Conservation (phyloP, 2,113 vertebrate genomes). For the Austrofundulus limnaeus region DNA sequence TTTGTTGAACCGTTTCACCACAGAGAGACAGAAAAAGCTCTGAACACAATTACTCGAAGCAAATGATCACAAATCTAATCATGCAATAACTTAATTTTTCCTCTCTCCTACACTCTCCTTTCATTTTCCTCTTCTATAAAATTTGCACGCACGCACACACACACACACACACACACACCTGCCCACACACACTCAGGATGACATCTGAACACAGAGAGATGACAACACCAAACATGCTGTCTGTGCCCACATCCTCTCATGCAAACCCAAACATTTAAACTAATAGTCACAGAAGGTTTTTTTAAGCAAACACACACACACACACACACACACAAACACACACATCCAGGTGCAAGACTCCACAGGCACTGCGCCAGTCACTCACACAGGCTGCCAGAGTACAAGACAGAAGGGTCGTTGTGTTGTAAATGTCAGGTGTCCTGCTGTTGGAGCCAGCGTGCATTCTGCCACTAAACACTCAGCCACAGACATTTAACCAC, state of each 20-base stretch:
- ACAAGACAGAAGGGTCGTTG: constrained; percentile 61
- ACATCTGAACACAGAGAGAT: constrained; percentile 16
- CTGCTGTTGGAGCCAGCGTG: constrained; percentile 55
- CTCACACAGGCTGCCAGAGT: constrained; percentile 47
- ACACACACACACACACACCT: too few relatives aligned
- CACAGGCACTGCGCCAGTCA: constrained; percentile 52
- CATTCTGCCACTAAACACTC: constrained; percentile 46
- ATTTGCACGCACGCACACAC: not conserved
- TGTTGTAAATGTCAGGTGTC: constrained; percentile 72
- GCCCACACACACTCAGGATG: constrained; percentile 11
- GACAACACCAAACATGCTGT: constrained; percentile 17
- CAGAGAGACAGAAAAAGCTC: constrained; percentile 1
- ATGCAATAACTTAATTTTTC: constrained; percentile 25
- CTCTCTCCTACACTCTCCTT: constrained; percentile 8
- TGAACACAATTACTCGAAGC: constrained; percentile 10
- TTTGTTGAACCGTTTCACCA: constrained; percentile 6
- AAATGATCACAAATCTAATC: constrained; percentile 48
- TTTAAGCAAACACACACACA: constrained; percentile 4
- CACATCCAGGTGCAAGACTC: constrained; percentile 57
- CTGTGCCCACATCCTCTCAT: not conserved
- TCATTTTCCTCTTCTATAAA: constrained; percentile 30
- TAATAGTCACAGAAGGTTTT: not conserved
- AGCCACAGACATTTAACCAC: constrained; percentile 53
- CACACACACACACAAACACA: constrained; percentile 10
- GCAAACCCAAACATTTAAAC: constrained; percentile 16